A percentile compares a stretch with the other conserved stretches of the same genome.
These are phyloP conservation scores for Conger conger DNA, from an alignment of 2,113 vertebrate genomes.

Conservation along the genomic window DNA sequence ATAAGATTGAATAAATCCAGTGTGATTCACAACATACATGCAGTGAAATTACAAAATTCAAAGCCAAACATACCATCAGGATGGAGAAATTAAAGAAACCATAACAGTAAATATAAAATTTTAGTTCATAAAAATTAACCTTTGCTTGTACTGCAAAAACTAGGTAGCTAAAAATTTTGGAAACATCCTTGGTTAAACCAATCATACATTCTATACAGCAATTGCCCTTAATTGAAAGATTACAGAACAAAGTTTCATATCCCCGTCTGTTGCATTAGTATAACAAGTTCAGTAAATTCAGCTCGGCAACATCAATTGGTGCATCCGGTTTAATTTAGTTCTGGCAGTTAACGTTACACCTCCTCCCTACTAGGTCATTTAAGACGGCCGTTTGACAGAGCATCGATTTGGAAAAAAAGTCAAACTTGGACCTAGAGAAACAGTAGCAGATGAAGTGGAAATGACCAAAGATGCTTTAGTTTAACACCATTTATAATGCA, in stretches of 20 bases:
- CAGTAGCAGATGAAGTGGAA: too few relatives aligned
- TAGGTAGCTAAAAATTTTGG: not conserved
- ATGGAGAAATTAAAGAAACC: not conserved
- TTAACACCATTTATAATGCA: too few relatives aligned
- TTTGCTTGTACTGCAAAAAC: not conserved
- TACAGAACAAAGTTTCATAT: not conserved
- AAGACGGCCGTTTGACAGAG: too few relatives aligned
- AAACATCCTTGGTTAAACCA: not conserved
- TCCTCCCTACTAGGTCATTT: too few relatives aligned
- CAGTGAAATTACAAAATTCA: constrained; percentile 27
- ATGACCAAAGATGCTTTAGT: too few relatives aligned
- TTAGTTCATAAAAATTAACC: not conserved
- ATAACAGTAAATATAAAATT: not conserved
- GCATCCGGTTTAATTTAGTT: too few relatives aligned
- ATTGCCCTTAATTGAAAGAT: not conserved
- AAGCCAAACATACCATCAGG: not conserved
- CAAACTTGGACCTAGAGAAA: too few relatives aligned
- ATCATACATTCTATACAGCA: not conserved
- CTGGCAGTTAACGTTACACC: too few relatives aligned
- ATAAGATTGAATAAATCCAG: constrained; percentile 48
- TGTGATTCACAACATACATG: constrained; percentile 43
- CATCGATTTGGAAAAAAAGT: too few relatives aligned
- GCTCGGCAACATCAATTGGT: too few relatives aligned
- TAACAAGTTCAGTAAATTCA: too few relatives aligned
- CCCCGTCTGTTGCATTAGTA: not conserved